Evolutionary conservation across 1,140 invertebrate species (phyloP).

Genomic region (Phymorhynchus buccinoides): DNA sequence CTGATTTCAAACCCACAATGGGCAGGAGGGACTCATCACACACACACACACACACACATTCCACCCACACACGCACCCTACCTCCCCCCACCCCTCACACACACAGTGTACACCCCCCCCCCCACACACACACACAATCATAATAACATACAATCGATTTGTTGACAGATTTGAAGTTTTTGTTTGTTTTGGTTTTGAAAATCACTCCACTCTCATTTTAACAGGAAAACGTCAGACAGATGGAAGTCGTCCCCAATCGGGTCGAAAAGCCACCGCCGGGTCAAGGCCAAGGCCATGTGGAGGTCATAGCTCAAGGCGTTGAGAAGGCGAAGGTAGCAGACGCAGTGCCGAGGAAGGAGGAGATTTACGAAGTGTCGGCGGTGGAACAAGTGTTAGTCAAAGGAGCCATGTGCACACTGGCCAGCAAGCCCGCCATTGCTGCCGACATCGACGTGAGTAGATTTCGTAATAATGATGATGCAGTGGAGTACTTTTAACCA

Average conservation of each 20-base stretch:
- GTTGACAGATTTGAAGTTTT: too few relatives aligned
- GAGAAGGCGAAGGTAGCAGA: neutral
- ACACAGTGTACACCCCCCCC: too few relatives aligned
- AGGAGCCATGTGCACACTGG: constrained; percentile 37
- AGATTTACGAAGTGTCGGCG: constrained; percentile 9
- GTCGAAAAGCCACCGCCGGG: neutral
- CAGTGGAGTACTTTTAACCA: too few relatives aligned
- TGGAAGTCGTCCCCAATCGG: neutral
- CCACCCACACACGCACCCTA: too few relatives aligned
- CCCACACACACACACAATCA: too few relatives aligned
- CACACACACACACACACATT: too few relatives aligned
- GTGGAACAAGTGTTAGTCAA: neutral
- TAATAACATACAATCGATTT: too few relatives aligned
- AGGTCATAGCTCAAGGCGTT: neutral
- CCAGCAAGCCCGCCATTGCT: neutral
- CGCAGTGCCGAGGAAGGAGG: neutral
- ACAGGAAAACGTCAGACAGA: neutral
- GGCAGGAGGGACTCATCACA: too few relatives aligned
- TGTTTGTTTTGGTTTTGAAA: too few relatives aligned
- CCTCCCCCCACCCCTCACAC: too few relatives aligned
- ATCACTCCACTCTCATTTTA: neutral
- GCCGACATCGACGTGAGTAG: constrained; percentile 40
- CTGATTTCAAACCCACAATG: too few relatives aligned
- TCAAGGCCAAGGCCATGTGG: neutral
- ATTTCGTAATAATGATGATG: too few relatives aligned